A percentile compares a stretch with the other conserved stretches of the same genome.
phyloP scores from a whole-genome alignment of 1,140 invertebrate species.

The Drosophila malerkotliana region DNA sequence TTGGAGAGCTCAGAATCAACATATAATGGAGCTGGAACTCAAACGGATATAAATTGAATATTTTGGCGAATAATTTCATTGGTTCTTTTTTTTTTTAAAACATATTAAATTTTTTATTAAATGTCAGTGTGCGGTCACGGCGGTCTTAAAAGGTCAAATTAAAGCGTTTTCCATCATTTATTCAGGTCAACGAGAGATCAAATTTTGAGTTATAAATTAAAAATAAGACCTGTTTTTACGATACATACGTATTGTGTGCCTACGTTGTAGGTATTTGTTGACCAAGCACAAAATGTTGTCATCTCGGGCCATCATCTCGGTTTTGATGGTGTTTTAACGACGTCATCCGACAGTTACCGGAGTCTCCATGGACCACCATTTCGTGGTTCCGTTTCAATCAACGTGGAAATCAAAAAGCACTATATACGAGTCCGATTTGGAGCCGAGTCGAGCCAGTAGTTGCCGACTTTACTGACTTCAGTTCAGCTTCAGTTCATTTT shows the following conservation, averaged over 20 bases:
- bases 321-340: constrained; percentile 32
- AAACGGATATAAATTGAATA: not conserved
- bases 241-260: not conserved
- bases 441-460: constrained; percentile 5
- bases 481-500: constrained; percentile 34
- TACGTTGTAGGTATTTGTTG: constrained; percentile 1
- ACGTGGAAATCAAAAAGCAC: constrained; percentile 36
- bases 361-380: constrained; percentile 25
- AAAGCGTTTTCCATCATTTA: not conserved
- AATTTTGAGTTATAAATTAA: constrained; percentile 4
- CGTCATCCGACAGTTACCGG: constrained; percentile 21
- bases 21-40: not conserved
- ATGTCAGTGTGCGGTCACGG: not conserved
- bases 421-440: constrained; percentile 8
- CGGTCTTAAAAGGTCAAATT: not conserved
- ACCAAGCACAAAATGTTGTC: constrained; percentile 8
- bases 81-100: not conserved
- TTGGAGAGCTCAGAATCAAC: not conserved
- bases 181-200: not conserved
- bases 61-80: not conserved
- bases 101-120: not conserved
- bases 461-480: constrained; percentile 12
- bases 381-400: constrained; percentile 38
- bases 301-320: constrained; percentile 14
- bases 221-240: constrained; percentile 2